A percentile compares a stretch with the other conserved stretches of the same genome.
These are phyloP conservation scores for Drosophila sechellia DNA, from an alignment of 1,140 invertebrate species.

Conservation along the genomic window DNA sequence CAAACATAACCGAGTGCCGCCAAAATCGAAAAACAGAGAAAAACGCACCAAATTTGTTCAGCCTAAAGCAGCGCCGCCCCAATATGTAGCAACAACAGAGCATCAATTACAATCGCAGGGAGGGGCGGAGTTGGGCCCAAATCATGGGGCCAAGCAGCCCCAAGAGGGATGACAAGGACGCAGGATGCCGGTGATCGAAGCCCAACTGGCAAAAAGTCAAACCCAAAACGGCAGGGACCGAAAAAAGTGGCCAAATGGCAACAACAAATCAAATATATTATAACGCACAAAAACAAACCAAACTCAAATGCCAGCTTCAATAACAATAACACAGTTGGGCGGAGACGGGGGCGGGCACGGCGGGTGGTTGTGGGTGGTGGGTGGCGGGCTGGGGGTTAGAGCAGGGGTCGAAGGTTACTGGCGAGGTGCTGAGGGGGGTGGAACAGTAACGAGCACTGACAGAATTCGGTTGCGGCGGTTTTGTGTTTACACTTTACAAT, in stretches of 20 bases:
- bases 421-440: background rate
- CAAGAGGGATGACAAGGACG: constrained; percentile 46
- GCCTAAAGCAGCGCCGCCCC: constrained; percentile 39
- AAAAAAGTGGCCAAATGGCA: constrained; percentile 66
- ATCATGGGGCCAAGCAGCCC: constrained; percentile 10
- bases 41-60: constrained; percentile 2
- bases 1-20: constrained; percentile 56
- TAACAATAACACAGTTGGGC: constrained; percentile 67
- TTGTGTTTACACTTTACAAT: constrained; percentile 82
- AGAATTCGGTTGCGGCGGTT: constrained; percentile 78
- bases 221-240: constrained; percentile 36
- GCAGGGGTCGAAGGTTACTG: constrained; percentile 14
- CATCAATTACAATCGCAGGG: constrained; percentile 45
- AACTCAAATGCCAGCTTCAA: constrained; percentile 78
- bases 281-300: constrained; percentile 78
- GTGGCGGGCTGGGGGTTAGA: background rate
- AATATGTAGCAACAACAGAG: constrained; percentile 34
- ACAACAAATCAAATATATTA: constrained; percentile 82
- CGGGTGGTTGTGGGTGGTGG: background rate
- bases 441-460: constrained; percentile 56
- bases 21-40: constrained; percentile 17
- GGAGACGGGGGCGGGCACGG: constrained; percentile 7
- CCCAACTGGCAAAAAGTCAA: constrained; percentile 73
- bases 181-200: constrained; percentile 56
- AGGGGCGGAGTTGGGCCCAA: background rate